A percentile compares a stretch with the other conserved stretches of the same genome.
Conservation (phyloP, 2,113 vertebrate species). For the Tangachromis dhanisi region DNA sequence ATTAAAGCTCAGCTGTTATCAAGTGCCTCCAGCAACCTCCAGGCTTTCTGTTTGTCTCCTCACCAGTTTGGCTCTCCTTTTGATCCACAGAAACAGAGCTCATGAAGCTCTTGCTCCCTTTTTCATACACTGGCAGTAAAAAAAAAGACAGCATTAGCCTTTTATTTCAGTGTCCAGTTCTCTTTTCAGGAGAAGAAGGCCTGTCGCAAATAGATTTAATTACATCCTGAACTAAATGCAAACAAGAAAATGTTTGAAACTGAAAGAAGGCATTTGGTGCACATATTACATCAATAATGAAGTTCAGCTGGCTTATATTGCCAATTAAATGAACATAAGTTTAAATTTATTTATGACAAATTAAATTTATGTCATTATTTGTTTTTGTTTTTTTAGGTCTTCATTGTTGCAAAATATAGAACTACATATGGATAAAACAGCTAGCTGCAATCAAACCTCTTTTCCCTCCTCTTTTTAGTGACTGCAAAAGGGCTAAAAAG, state of each 20-base stretch:
- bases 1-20: not conserved
- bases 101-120: not conserved
- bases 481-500: not conserved
- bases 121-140: not conserved
- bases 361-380: not conserved
- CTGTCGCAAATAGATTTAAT: not conserved
- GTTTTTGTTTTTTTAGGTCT: not conserved
- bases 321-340: not conserved
- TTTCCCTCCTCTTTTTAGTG: not conserved
- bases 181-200: not conserved
- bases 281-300: not conserved
- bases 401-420: not conserved
- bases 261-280: not conserved
- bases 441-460: not conserved
- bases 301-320: not conserved
- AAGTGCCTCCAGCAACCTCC: conserved; percentile 6
- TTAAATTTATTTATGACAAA: not conserved
- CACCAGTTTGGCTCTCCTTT: conserved; percentile 2
- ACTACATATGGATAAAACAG: not conserved
- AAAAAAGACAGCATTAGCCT: not conserved
- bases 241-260: not conserved
- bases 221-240: not conserved
- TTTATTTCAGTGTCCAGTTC: not conserved
- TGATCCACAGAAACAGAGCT: conserved; percentile 7
- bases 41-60: conserved; percentile 4